These are phyloP conservation scores for Agriotes lineatus DNA, from an alignment of 2,888 invertebrate species.

Conservation along the genomic window DNA sequence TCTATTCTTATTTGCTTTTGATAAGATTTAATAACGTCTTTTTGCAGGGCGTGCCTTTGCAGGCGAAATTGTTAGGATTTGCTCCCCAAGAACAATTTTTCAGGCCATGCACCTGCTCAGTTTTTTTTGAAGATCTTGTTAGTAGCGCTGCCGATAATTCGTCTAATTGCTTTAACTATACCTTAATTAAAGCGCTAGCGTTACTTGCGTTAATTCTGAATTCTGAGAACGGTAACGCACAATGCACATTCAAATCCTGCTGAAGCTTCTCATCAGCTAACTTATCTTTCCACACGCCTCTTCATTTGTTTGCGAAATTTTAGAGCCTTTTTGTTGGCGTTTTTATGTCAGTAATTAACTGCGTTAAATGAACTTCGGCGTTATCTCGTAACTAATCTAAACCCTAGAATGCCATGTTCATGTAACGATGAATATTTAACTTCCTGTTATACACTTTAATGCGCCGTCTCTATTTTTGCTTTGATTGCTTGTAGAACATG, in stretches of 20 bases:
- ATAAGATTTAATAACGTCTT: constrained; percentile 11
- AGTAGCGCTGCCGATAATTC: neutral
- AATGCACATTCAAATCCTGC: neutral
- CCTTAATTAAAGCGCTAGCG: too few species aligned
- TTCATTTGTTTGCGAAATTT: too few species aligned
- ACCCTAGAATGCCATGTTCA: constrained; percentile 3
- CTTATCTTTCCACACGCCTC: too few species aligned
- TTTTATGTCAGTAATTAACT: too few species aligned
- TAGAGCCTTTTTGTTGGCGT: too few species aligned
- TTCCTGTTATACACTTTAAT: constrained; percentile 15
- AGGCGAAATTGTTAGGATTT: neutral
- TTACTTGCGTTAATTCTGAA: too few species aligned
- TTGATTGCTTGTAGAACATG: constrained; percentile 10
- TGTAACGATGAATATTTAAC: constrained; percentile 12
- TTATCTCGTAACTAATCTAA: constrained; percentile 1
- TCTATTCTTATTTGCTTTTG: constrained; percentile 47
- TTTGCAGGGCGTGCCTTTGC: neutral
- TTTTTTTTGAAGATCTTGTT: neutral
- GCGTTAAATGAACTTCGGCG: neutral
- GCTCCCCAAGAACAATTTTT: neutral
- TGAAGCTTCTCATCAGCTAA: neutral
- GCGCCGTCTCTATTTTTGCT: neutral
- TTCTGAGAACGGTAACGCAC: neutral
- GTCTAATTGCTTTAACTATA: neutral
- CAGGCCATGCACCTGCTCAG: neutral